phyloP scores from a whole-genome alignment of 64 coral and sea anemone species.

The Stichodactyla helianthus region DNA sequence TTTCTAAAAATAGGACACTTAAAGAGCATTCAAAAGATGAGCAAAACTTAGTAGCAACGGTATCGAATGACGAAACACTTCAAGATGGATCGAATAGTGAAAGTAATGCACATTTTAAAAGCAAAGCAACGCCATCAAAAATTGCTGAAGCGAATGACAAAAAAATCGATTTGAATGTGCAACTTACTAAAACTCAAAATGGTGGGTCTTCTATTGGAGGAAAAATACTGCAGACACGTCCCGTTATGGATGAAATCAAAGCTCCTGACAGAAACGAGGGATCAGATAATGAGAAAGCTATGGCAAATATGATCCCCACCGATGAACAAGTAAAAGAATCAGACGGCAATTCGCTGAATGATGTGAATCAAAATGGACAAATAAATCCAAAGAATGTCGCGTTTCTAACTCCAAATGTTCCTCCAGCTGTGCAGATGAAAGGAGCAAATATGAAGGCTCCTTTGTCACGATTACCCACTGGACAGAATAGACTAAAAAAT shows the following conservation, averaged over 20 bases:
- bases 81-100: background rate
- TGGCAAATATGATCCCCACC: background rate
- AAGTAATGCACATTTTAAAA: background rate
- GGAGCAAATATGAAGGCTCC: background rate
- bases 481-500: background rate
- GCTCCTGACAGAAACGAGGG: background rate
- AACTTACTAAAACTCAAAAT: background rate
- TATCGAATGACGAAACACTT: background rate
- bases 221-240: background rate
- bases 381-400: background rate
- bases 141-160: background rate
- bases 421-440: background rate
- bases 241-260: background rate
- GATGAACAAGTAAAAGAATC: background rate
- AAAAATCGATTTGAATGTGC: background rate
- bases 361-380: background rate
- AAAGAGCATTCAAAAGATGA: background rate
- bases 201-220: background rate
- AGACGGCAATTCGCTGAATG: background rate
- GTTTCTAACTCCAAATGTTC: background rate
- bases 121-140: background rate
- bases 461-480: background rate
- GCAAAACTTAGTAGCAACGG: background rate
- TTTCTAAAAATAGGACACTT: background rate
- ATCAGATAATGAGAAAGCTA: background rate